phyloP scores from a whole-genome alignment of 2,888 invertebrate species.

The Aporophyla lueneburgensis region DNA sequence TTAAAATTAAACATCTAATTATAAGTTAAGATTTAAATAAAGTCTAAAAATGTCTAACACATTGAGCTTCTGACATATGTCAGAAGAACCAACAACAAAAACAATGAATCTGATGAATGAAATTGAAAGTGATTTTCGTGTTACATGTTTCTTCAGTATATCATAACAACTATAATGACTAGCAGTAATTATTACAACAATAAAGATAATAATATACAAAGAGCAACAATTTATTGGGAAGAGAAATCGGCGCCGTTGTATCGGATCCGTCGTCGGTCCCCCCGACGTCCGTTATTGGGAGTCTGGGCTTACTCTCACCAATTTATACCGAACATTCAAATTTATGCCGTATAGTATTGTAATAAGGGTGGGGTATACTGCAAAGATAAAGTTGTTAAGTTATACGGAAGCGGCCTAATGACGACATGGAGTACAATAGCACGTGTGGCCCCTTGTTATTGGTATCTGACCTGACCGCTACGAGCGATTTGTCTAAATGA shows the following conservation, averaged over 20 bases:
- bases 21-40: constrained; percentile 1
- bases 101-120: too few species aligned
- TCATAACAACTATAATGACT: constrained; percentile 28
- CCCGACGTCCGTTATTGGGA: constrained; percentile 83
- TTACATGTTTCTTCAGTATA: constrained; percentile 7
- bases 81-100: not conserved
- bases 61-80: not conserved
- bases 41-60: not conserved
- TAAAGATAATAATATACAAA: constrained; percentile 63
- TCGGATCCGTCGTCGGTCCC: constrained; percentile 74
- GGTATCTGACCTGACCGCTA: constrained; percentile 90
- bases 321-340: constrained; percentile 62
- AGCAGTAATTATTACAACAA: constrained; percentile 51
- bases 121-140: not conserved
- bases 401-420: constrained; percentile 89
- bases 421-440: constrained; percentile 88
- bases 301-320: constrained; percentile 74
- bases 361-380: constrained; percentile 65
- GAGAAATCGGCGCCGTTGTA: constrained; percentile 81
- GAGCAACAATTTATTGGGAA: constrained; percentile 78
- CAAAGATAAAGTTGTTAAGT: constrained; percentile 71
- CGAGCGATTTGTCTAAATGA: constrained; percentile 91
- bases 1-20: constrained; percentile 13
- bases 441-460: constrained; percentile 89
- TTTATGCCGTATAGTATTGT: constrained; percentile 73